phyloP scores from a whole-genome alignment of 2,888 invertebrate genomes.

The Panopea generosa region DNA sequence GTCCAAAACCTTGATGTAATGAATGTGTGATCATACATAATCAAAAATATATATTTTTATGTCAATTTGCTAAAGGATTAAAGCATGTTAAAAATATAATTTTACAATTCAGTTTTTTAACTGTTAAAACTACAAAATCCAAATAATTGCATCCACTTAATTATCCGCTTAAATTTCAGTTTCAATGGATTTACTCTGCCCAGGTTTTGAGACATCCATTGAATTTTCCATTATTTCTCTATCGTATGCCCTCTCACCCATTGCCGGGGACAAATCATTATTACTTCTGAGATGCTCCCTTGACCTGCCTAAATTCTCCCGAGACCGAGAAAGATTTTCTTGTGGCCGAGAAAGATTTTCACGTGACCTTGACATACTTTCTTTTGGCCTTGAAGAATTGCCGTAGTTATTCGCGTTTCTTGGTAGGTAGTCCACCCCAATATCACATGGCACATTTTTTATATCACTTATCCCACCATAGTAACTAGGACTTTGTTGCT shows the following conservation, averaged over 20 bases:
- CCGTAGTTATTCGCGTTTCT: conserved; percentile 27
- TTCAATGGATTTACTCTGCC: conserved; percentile 59
- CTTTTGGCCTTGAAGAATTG: conserved; percentile 21
- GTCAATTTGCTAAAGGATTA: too few species aligned
- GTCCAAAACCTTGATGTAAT: too few species aligned
- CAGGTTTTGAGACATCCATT: conserved; percentile 49
- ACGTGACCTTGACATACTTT: conserved; percentile 39
- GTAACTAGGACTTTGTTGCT: neutral
- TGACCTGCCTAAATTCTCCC: conserved; percentile 44
- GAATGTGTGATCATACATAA: too few species aligned
- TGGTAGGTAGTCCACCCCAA: conserved; percentile 55
- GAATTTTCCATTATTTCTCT: conserved; percentile 54
- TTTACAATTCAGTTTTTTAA: too few species aligned
- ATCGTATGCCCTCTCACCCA: conserved; percentile 20
- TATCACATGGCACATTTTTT: conserved; percentile 2
- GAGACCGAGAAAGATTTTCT: conserved; percentile 49
- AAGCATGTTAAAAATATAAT: too few species aligned
- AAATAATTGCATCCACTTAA: too few species aligned
- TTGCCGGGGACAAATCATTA: conserved; percentile 23
- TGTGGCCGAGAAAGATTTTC: conserved; percentile 50
- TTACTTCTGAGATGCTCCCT: conserved; percentile 41
- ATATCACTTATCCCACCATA: neutral
- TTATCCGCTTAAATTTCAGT: conserved; percentile 62
- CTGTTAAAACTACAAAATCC: too few species aligned
- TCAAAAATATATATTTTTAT: too few species aligned